Evolutionary conservation across 2,113 vertebrate genomes (phyloP).

Genomic region (Passerina amoena): DNA sequence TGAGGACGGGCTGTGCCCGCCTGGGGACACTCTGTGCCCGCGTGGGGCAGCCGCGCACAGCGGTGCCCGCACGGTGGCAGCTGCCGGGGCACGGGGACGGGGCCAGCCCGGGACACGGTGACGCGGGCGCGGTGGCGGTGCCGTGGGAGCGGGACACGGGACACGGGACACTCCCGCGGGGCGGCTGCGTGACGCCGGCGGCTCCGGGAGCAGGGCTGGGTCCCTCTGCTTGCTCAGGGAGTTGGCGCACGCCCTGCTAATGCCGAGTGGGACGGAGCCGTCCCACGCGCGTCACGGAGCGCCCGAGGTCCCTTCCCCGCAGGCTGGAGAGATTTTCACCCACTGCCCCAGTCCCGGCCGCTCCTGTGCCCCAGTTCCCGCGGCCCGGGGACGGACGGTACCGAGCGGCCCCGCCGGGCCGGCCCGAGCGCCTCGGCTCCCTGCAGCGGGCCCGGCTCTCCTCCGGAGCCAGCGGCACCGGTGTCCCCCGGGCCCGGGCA

Average conservation of each 20-base stretch:
- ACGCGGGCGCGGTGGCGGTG: background rate
- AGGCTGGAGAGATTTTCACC: background rate
- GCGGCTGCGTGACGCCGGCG: background rate
- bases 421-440: background rate
- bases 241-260: background rate
- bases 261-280: background rate
- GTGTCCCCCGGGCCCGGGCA: background rate
- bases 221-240: slow-evolving; percentile 38
- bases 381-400: background rate
- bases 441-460: background rate
- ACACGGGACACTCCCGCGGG: too few relatives aligned
- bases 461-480: background rate
- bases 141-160: background rate
- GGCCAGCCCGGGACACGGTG: background rate
- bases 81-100: background rate
- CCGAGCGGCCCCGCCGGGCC: background rate
- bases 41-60: background rate
- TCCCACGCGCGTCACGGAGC: background rate
- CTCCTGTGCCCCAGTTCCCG: accelerated
- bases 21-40: background rate
- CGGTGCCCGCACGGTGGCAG: background rate
- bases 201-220: slow-evolving; percentile 28
- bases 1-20: background rate
- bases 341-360: background rate
- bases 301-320: background rate